These are phyloP conservation scores for Apistogramma diplotaenia DNA, from an alignment of 2,113 vertebrate species.

Conservation along the genomic window DNA sequence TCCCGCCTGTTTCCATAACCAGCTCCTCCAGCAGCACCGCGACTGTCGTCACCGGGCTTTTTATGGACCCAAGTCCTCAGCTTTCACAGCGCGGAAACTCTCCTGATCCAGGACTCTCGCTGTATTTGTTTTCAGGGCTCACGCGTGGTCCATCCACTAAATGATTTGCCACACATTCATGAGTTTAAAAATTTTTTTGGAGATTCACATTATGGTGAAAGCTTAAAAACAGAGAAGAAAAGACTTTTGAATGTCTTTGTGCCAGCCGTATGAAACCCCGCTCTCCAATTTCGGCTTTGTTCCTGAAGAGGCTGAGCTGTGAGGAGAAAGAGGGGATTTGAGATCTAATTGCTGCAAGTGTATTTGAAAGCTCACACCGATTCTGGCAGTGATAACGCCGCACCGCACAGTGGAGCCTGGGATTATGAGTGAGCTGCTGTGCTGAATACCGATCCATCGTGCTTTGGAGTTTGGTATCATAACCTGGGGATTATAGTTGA, in stretches of 20 bases:
- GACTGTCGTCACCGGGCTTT: slow-evolving; percentile 54
- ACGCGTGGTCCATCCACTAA: neutral
- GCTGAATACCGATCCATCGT: slow-evolving; percentile 32
- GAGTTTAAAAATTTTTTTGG: slow-evolving; percentile 18
- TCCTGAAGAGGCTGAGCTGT: slow-evolving; percentile 9
- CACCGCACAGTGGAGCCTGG: neutral
- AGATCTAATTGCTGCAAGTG: slow-evolving; percentile 42
- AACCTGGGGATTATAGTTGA: slow-evolving; percentile 20
- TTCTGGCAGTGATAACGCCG: slow-evolving; percentile 28
- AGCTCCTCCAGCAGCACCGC: slow-evolving; percentile 31
- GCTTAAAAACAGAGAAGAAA: neutral
- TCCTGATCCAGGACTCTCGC: neutral
- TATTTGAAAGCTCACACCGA: slow-evolving; percentile 31
- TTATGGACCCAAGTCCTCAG: slow-evolving; percentile 29
- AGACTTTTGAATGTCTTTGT: neutral
- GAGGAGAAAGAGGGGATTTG: slow-evolving; percentile 25
- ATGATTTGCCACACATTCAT: neutral
- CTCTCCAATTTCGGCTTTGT: neutral
- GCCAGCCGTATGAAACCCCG: neutral
- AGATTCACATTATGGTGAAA: neutral
- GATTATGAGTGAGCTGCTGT: slow-evolving; percentile 12
- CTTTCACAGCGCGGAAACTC: slow-evolving; percentile 29
- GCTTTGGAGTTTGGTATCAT: slow-evolving; percentile 7
- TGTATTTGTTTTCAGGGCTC: slow-evolving; percentile 17
- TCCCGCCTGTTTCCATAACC: slow-evolving; percentile 40